Evolutionary conservation across 2,888 invertebrate genomes (phyloP), one percentile per base, ranked within the genome.

Genomic region (Linnaemya vulpina): DNA sequence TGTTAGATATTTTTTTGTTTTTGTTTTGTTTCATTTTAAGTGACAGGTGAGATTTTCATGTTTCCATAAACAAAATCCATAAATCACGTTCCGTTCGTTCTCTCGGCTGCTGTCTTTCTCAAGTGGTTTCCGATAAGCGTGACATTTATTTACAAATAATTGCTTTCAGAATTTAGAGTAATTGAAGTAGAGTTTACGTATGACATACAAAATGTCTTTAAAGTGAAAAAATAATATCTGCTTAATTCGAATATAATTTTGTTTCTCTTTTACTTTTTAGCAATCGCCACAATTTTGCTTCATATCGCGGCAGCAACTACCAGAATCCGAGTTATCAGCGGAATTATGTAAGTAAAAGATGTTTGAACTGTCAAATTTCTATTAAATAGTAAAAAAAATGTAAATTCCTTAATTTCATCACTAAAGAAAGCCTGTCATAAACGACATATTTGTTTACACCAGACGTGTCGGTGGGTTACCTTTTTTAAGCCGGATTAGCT

Each of bases 341-440:
- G 58, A 86, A 86, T 70, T 77, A 51, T 84, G 90, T 90, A 88
- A 90, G 90, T 89, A 20, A 15, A 55, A 15, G 15, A 43, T 15
- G 5, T 30, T 30, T 30, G 3, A 2, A 30, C 5, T 30, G 2
- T 5, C 30, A 30, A 30, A n/a, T n/a, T n/a, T n/a, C n/a, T n/a
- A n/a, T n/a, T n/a, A n/a, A n/a, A n/a, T n/a, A n/a, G n/a, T n/a
- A n/a, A n/a, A n/a, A n/a, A n/a, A n/a, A n/a, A n/a, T n/a, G n/a
- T n/a, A n/a, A n/a, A n/a, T n/a, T n/a, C n/a, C n/a, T n/a, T n/a
- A n/a, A n/a, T n/a, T n/a, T n/a, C n/a, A n/a, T n/a, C n/a, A n/a
- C n/a, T n/a, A n/a, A n/a, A n/a, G n/a, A n/a, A n/a, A n/a, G n/a
- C n/a, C n/a, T n/a, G n/a, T n/a, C n/a, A n/a, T n/a, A n/a, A n/a